Evolutionary conservation across 2,113 vertebrate genomes (phyloP).

Genomic region (Tamias sibiricus): DNA sequence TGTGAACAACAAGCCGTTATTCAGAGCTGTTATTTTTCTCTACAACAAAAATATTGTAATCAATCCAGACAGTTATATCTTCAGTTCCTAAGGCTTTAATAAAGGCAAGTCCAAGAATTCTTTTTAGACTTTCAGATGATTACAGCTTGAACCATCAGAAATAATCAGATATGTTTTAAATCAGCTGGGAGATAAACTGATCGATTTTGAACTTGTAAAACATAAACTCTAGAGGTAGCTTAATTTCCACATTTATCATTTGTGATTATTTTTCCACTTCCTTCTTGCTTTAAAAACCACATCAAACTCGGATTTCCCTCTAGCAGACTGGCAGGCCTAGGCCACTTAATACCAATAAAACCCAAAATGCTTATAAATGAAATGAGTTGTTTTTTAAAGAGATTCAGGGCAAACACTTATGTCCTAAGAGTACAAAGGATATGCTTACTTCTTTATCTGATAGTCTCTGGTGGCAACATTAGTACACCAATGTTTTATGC

Average conservation of each 20-base stretch:
- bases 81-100: slow-evolving; percentile 81
- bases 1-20: slow-evolving; percentile 68
- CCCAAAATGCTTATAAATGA: slow-evolving; percentile 72
- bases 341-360: slow-evolving; percentile 80
- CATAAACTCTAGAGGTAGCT: slow-evolving; percentile 81
- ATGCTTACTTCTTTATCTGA: slow-evolving; percentile 71
- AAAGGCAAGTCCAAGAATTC: slow-evolving; percentile 81
- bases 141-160: slow-evolving; percentile 83
- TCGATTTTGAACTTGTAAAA: slow-evolving; percentile 85
- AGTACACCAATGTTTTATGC: slow-evolving; percentile 75
- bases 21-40: slow-evolving; percentile 79
- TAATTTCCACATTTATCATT: slow-evolving; percentile 85
- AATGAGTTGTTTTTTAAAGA: slow-evolving; percentile 77
- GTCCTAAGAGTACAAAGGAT: slow-evolving; percentile 65
- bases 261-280: slow-evolving; percentile 84
- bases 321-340: slow-evolving; percentile 65
- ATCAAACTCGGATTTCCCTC: slow-evolving; percentile 72
- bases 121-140: slow-evolving; percentile 82
- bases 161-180: slow-evolving; percentile 86
- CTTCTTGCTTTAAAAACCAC: slow-evolving; percentile 75
- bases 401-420: slow-evolving; percentile 66
- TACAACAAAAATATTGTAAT: slow-evolving; percentile 78
- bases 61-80: slow-evolving; percentile 75
- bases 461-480: slow-evolving; percentile 58
- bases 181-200: slow-evolving; percentile 83